Evolutionary conservation across 2,113 vertebrate species (phyloP).

Genomic region (Cyprinodon tularosa): DNA sequence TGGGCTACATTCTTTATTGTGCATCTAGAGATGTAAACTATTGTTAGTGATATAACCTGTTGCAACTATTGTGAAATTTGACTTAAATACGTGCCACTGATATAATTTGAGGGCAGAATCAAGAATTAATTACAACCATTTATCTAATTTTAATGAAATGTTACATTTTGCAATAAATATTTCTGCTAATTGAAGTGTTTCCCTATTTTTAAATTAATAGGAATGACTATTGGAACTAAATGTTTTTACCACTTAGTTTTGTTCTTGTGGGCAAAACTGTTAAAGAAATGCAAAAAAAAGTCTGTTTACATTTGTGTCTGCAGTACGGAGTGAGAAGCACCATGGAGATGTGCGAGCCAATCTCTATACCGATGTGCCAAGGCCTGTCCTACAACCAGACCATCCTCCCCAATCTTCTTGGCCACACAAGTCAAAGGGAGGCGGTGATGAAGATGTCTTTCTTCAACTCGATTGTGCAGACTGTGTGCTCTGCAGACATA

Average conservation of each 20-base stretch:
- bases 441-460: constrained; percentile 64
- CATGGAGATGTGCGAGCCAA: constrained; percentile 60
- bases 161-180: neutral
- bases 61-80: no score
- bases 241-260: rapidly evolving
- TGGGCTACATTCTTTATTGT: no score
- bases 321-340: constrained; percentile 60
- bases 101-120: neutral
- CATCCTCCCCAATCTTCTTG: constrained; percentile 62
- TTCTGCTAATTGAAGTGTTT: neutral
- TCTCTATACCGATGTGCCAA: constrained; percentile 68
- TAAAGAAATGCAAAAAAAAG: neutral
- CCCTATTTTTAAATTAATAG: no score
- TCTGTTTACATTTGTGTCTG: neutral
- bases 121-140: neutral
- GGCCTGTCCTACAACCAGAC: constrained; percentile 69
- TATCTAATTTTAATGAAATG: neutral
- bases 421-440: constrained; percentile 64
- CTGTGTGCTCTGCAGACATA: constrained; percentile 43
- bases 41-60: no score
- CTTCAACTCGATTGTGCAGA: constrained; percentile 58
- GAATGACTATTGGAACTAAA: neutral
- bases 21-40: no score
- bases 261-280: neutral
- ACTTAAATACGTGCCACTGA: neutral